Evolutionary conservation across 2,888 invertebrate genomes (phyloP).

Genomic region (Fragum fragum): DNA sequence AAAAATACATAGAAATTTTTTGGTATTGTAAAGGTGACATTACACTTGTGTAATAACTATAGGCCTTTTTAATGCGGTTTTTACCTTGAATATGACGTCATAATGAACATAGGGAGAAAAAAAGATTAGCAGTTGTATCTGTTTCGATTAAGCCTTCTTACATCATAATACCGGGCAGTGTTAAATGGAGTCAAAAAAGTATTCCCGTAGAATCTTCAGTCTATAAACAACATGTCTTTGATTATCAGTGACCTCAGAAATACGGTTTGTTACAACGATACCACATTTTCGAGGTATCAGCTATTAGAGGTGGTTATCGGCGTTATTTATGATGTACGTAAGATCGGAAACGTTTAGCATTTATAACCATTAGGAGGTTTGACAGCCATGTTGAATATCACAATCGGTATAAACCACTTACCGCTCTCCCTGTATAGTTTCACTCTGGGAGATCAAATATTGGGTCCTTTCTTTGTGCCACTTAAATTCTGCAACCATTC

Average conservation of each 20-base stretch:
- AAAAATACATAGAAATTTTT: too few species aligned
- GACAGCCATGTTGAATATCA: slow-evolving; percentile 30
- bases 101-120: too few species aligned
- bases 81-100: too few species aligned
- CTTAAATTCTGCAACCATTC: too few species aligned
- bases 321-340: slow-evolving; percentile 27
- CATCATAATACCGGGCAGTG: too few species aligned
- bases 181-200: too few species aligned
- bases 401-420: background rate
- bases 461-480: background rate
- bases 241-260: slow-evolving; percentile 20
- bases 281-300: slow-evolving; percentile 25
- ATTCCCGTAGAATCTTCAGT: too few species aligned
- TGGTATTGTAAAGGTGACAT: too few species aligned
- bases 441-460: background rate
- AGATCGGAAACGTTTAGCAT: slow-evolving; percentile 28
- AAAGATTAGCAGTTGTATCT: too few species aligned
- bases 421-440: background rate
- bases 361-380: slow-evolving; percentile 24
- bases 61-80: too few species aligned
- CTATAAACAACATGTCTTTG: slow-evolving; percentile 5
- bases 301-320: slow-evolving; percentile 19
- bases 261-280: background rate
- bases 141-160: too few species aligned
- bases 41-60: too few species aligned